phyloP scores from a whole-genome alignment of 2,113 vertebrate genomes.

The Lagopus muta region DNA sequence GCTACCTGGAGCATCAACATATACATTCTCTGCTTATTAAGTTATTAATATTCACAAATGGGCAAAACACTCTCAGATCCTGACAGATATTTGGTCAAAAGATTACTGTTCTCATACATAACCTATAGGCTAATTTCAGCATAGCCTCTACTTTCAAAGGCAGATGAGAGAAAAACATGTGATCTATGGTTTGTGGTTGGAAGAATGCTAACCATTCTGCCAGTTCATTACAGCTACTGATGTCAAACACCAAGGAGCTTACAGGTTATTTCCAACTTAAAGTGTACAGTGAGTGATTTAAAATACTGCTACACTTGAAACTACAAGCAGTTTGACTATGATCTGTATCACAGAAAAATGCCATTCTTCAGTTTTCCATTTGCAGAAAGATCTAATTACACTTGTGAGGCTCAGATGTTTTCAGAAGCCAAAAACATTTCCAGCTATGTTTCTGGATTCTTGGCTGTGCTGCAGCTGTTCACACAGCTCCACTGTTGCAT shows the following conservation, averaged over 20 bases:
- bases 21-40: not conserved
- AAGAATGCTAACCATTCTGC: slow-evolving; percentile 14
- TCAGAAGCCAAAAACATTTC: not conserved
- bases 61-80: not conserved
- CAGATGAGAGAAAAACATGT: not conserved
- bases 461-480: slow-evolving; percentile 28
- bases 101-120: not conserved
- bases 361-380: slow-evolving; percentile 4
- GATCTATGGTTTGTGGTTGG: not conserved
- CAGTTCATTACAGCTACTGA: slow-evolving; percentile 6
- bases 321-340: not conserved
- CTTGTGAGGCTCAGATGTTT: not conserved
- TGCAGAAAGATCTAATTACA: slow-evolving; percentile 38
- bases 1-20: not conserved
- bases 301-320: not conserved
- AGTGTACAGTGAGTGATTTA: not conserved
- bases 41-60: not conserved
- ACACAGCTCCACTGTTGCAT: not conserved
- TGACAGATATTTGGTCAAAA: not conserved
- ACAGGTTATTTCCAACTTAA: not conserved
- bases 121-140: not conserved
- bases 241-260: not conserved
- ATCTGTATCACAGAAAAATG: not conserved
- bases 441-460: not conserved
- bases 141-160: not conserved